A percentile compares a stretch with the other conserved stretches of the same genome.
Evolutionary conservation across 2,888 invertebrate genomes (phyloP).

Genomic region (Congeria kusceri): DNA sequence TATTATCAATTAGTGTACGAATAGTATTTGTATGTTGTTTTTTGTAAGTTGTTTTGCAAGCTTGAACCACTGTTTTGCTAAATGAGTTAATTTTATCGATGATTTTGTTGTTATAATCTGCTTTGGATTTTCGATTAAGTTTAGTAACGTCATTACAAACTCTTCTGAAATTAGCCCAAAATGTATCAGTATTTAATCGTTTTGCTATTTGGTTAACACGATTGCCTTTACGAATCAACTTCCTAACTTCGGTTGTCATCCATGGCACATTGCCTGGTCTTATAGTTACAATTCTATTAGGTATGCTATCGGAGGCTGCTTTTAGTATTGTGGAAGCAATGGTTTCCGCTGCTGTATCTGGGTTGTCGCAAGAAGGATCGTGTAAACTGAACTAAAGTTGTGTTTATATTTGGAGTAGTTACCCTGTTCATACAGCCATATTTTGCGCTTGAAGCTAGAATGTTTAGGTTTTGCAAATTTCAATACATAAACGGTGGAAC

Average conservation of each 20-base stretch:
- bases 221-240: too few relatives aligned
- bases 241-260: neutral
- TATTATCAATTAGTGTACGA: neutral
- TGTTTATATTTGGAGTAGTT: neutral
- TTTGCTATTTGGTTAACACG: too few relatives aligned
- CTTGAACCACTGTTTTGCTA: neutral
- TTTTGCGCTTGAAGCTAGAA: neutral
- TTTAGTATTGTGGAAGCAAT: neutral
- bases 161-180: neutral
- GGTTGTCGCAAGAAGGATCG: too few relatives aligned
- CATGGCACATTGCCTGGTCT: neutral
- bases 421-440: neutral
- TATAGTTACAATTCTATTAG: neutral
- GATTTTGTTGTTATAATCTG: neutral
- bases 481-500: neutral
- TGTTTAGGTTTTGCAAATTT: neutral
- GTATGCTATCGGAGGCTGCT: neutral
- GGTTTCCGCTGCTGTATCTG: neutral
- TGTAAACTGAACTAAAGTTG: neutral
- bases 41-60: neutral
- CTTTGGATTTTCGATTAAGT: neutral
- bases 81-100: conserved; percentile 2
- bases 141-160: neutral
- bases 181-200: neutral
- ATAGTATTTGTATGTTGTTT: neutral